Base-by-base conservation (phyloP, 2,888 invertebrate species). In the Pilophorus perplexus region DNA sequence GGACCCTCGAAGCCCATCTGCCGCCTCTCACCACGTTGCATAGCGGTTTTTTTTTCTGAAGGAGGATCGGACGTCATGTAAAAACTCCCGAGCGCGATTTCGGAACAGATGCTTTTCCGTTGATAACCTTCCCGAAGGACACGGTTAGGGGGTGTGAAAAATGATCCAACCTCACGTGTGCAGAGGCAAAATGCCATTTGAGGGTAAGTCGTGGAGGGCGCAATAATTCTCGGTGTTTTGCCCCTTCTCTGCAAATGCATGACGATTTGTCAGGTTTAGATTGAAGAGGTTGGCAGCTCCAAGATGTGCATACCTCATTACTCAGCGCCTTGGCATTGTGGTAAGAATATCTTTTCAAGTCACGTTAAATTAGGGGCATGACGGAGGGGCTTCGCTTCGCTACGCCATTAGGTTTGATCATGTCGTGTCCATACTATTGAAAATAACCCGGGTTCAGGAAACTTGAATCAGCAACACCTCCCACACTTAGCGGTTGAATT, bases 181-280 rank as follows among this genome's bases (percentile, higher is more conserved):
- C 8, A 28, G 28, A 23, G 52, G 52, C 25, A 52, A 18, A 25
- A 52, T 18, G 33, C 33, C 6, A 8, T 33, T 33, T 33, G 52
- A 28, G 52, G 52, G 52, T 6, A 12, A 6, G 33, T 33, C 6
- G 28, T 16, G 25, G n/a, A 52, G 25, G 50, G 50, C 16, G 52
- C 28, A 52, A 52, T 52, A 52, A 52, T 52, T 28, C 52, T n/a
- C n/a, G 27, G 52, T 28, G 18, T 18, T 16, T 4, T 25, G 2
- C 52, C 28, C 48, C 52, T 28, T 52, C 27, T 33, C 12, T 33
- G 33, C 33, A 33, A 28, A 52, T 52, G 52, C 42, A 22, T n/a
- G 16, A 33, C 59, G 23, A 59, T 59, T 59, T 59, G 59, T 59
- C 59, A 59, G 59, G 52, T 59, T 48, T 59, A 59, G 59, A 59